Evolutionary conservation across 2,113 vertebrate genomes (phyloP).

Genomic region (Chaenocephalus aceratus): DNA sequence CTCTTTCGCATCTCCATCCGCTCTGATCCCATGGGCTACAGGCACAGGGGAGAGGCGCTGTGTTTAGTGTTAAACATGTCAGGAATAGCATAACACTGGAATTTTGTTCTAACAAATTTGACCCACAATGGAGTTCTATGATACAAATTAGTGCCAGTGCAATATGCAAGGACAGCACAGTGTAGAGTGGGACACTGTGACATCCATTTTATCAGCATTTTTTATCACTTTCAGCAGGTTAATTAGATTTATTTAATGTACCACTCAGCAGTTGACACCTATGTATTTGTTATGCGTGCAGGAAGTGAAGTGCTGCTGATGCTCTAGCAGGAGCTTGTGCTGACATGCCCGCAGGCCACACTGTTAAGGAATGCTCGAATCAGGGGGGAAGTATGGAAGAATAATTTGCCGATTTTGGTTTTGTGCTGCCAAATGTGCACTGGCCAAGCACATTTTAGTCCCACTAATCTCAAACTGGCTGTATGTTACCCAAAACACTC

Average conservation of each 20-base stretch:
- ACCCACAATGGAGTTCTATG: constrained; percentile 22
- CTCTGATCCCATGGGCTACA: constrained; percentile 95
- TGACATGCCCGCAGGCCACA: constrained; percentile 52
- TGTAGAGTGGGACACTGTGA: constrained; percentile 33
- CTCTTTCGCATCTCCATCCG: constrained; percentile 93
- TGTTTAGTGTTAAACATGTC: constrained; percentile 42
- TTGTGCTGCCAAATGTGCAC: constrained; percentile 15
- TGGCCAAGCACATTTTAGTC: constrained; percentile 14
- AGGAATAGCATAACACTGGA: constrained; percentile 40
- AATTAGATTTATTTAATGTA: constrained; percentile 22
- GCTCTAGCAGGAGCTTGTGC: constrained; percentile 44
- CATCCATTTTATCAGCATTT: constrained; percentile 12
- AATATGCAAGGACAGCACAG: constrained; percentile 7
- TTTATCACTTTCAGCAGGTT: constrained; percentile 7
- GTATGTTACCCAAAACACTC: constrained; percentile 3
- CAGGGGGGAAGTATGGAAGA: constrained; percentile 19
- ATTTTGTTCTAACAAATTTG: constrained; percentile 19
- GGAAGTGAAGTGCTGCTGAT: constrained; percentile 14
- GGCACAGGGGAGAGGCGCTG: constrained; percentile 46
- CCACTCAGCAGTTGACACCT: constrained; percentile 31
- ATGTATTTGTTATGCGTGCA: constrained; percentile 24
- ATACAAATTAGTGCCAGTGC: constrained; percentile 20
- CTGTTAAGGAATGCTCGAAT: constrained; percentile 57
- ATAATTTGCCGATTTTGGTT: constrained; percentile 26
- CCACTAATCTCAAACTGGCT: constrained; percentile 20